phyloP scores from a whole-genome alignment of 2,113 vertebrate genomes.

The Okapia johnstoni region DNA sequence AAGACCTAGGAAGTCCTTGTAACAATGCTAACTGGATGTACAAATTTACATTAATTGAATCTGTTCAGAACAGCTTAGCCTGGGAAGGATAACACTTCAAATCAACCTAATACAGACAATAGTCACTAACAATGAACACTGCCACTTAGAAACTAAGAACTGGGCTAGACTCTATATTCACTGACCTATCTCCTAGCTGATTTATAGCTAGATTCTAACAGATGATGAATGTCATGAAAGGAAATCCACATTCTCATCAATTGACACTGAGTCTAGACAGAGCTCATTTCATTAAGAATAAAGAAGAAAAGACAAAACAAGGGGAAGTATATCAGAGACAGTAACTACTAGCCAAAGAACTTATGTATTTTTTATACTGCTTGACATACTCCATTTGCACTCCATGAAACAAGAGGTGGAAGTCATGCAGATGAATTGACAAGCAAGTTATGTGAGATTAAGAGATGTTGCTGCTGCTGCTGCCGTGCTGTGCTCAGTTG shows the following conservation, averaged over 20 bases:
- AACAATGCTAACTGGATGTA: background rate
- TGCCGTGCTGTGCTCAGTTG: rapidly evolving
- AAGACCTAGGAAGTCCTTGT: background rate
- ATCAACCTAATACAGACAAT: background rate
- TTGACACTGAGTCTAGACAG: background rate
- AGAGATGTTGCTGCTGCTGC: background rate
- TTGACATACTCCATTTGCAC: background rate
- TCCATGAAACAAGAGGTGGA: background rate
- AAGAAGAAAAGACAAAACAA: background rate
- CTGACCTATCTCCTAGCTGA: background rate
- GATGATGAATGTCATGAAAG: background rate
- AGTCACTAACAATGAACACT: background rate
- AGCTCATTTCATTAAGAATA: background rate
- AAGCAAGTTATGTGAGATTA: background rate
- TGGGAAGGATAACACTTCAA: background rate
- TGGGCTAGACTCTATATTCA: background rate
- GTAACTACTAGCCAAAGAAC: background rate
- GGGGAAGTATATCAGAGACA: background rate
- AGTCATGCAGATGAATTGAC: background rate
- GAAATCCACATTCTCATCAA: background rate
- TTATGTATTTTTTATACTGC: background rate
- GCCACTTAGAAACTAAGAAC: background rate
- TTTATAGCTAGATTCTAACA: background rate
- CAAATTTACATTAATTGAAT: background rate
- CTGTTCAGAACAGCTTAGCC: background rate